Evolutionary conservation across 2,888 invertebrate genomes (phyloP), one percentile per base, ranked within the genome.

Genomic region (Sphaeridia pumilis): DNA sequence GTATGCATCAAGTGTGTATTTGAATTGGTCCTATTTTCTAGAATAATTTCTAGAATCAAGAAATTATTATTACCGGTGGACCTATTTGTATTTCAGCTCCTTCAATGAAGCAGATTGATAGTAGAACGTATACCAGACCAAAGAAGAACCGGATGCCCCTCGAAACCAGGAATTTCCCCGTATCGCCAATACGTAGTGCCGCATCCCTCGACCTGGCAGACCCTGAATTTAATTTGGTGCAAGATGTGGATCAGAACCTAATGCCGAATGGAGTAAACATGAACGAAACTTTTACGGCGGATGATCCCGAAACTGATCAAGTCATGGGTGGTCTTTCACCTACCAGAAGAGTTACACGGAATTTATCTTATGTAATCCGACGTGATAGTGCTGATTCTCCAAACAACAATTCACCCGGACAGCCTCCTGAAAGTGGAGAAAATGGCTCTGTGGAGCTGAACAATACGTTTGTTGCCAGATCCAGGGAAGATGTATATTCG

Each of bases 281-380:
- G 41, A 60, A 60, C 54, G 60, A 60, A 46, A 60, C 60, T 2
- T 60, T 56, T 48, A 48, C 46, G 4, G 52, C 54, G 1, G 49
- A 57, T 5, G 54, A 51, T 4, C 43, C 36, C 2, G 52, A 52
- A 47, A 22, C n/a, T 1, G 27, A 20, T 22, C 2, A 25, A 10
- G 41, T 42, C 20, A 14, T n/a, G n/a, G 20, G 10, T 35, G 47
- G 47, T 36, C 21, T 28, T 17, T 42, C 49, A 5, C 52, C 49
- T 7, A 43, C 50, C 2, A 41, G 59, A 36, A 51, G 56, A 12
- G 61, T 61, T 2, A 57, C 59, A 2, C 24, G 61, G 17, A 61
- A 61, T 26, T 17, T 56, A 21, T 61, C 61, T 1, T 61, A 61
- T 27, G 58, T 61, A 10, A 58, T 61, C 48, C 52, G 57, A 10